Conservation (phyloP, 2,113 vertebrate genomes). For the Albula goreensis region DNA sequence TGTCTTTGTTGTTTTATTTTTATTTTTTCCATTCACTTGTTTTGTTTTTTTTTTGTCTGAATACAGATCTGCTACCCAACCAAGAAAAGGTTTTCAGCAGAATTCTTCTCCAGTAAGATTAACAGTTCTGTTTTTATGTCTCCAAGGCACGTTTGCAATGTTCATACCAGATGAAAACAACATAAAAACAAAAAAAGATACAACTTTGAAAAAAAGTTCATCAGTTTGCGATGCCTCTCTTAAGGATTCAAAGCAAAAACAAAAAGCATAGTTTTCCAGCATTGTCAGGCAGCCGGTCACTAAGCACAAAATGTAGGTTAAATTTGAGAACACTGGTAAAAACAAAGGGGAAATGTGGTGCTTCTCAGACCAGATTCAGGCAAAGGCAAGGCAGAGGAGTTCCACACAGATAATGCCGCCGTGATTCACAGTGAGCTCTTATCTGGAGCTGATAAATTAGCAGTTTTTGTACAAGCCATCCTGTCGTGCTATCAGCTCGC, state of each 20-base stretch:
- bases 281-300: not conserved
- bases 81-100: not conserved
- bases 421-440: constrained; percentile 39
- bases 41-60: not conserved
- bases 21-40: not conserved
- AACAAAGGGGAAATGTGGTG: not conserved
- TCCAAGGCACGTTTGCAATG: not conserved
- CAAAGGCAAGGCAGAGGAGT: constrained; percentile 5
- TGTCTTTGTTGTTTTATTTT: constrained; percentile 12
- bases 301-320: too few relatives aligned
- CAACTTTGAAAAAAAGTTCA: not conserved
- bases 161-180: not conserved
- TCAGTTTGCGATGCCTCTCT: not conserved
- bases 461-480: constrained; percentile 22
- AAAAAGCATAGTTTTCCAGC: not conserved
- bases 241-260: not conserved
- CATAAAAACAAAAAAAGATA: not conserved
- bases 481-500: constrained; percentile 28
- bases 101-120: too few relatives aligned
- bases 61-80: not conserved
- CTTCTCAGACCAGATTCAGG: not conserved
- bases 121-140: not conserved
- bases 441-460: constrained; percentile 43
- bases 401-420: constrained; percentile 37
- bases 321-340: not conserved